These are phyloP conservation scores for Idaea straminata DNA, from an alignment of 2,888 invertebrate genomes.

Conservation along the genomic window DNA sequence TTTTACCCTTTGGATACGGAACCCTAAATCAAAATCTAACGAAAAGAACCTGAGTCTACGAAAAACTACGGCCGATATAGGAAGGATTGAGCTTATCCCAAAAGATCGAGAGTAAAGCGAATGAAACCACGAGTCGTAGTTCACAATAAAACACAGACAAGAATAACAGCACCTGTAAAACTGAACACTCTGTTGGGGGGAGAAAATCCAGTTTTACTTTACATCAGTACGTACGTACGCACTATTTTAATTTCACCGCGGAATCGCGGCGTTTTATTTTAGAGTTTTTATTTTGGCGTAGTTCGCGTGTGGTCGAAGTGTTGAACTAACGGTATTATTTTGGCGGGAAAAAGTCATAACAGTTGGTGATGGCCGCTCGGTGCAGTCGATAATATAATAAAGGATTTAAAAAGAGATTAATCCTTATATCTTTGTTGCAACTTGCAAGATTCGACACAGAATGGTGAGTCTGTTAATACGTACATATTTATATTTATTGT, in stretches of 20 bases:
- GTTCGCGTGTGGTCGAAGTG: constrained; percentile 76
- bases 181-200: constrained; percentile 64
- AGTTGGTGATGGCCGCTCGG: constrained; percentile 48
- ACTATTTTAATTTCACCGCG: constrained; percentile 73
- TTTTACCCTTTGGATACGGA: too few relatives aligned
- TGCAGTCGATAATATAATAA: constrained; percentile 39
- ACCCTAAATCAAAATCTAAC: too few relatives aligned
- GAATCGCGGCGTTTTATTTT: constrained; percentile 71
- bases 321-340: constrained; percentile 48
- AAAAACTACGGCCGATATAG: too few relatives aligned
- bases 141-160: not conserved
- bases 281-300: constrained; percentile 76
- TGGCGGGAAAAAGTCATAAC: constrained; percentile 73
- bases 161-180: not conserved
- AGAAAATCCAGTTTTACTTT: constrained; percentile 44
- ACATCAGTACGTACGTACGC: constrained; percentile 34
- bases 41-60: too few relatives aligned
- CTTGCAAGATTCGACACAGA: not conserved
- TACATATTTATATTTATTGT: not conserved
- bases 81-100: too few relatives aligned
- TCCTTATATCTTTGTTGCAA: not conserved
- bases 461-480: not conserved
- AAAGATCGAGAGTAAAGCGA: too few relatives aligned
- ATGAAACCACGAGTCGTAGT: not conserved
- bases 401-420: not conserved